Evolutionary conservation across 35 echinoderm and acorn worm species (phyloP), one percentile per base, ranked within the genome.

Genomic region (Hemicentrotus pulcherrimus): DNA sequence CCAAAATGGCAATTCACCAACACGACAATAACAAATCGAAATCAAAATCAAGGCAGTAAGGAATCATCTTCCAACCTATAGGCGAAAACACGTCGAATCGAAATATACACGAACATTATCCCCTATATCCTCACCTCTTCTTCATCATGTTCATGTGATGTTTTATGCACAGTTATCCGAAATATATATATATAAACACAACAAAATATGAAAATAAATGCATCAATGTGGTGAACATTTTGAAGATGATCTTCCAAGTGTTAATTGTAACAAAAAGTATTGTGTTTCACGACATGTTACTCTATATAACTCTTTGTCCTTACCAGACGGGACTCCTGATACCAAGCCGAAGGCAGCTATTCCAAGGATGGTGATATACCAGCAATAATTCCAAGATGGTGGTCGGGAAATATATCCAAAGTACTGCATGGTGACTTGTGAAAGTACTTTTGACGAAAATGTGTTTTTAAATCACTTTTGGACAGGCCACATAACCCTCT

Each of bases 381-480:
- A 78, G 65, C 19, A 78, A 78, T 78, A 78, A 78, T 78, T 78
- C 65, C 65, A 78, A 78, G 65, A 78, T 78, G 65, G 65, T 78
- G 65, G 65, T 15, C 65, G 28, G 65, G 65, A 78, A 78, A 78
- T 78, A 78, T 78, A 78, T 78, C 65, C 65, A 78, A 18, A 78
- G 65, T 78, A 78, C 65, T 78, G 65, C 65, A 78, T 78, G 24
- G 22, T 78, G 65, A 78, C 5, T n/a, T n/a, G 28, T 78, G 65
- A 78, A 78, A 78, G 65, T 78, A 78, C 65, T 78, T 78, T 78
- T 78, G 65, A n/a, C 65, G 24, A 70, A 19, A 70, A 78, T 15
- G 15, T 14, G 15, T 11, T 14, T 55, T 10, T 55, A 55, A 10
- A 55, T 2, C 15, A 15, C 6, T 11, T 55, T 55, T 28, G 7